These are phyloP conservation scores for Caenorhabditis afra DNA, from an alignment of 2,888 invertebrate species.

Conservation along the genomic window DNA sequence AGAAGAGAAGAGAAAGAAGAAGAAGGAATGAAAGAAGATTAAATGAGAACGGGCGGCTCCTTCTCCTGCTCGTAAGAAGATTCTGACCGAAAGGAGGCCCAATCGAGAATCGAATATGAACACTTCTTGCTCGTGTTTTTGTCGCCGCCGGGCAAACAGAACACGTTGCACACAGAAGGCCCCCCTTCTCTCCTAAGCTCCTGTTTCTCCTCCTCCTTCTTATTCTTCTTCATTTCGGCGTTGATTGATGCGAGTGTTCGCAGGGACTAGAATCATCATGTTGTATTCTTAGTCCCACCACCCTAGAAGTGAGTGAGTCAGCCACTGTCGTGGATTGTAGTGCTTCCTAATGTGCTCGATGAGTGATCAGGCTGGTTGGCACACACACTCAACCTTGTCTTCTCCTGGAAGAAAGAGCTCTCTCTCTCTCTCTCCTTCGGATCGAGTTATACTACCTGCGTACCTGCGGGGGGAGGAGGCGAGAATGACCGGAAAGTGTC, in stretches of 20 bases:
- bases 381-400: too few species aligned
- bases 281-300: too few species aligned
- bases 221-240: neutral
- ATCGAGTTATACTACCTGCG: too few species aligned
- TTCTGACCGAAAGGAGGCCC: slow-evolving; percentile 12
- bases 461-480: too few species aligned
- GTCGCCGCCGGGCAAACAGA: slow-evolving; percentile 32
- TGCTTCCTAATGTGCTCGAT: too few species aligned
- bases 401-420: too few species aligned
- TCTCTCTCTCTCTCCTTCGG: too few species aligned
- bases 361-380: too few species aligned
- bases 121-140: slow-evolving; percentile 47
- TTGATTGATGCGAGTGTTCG: too few species aligned
- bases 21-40: slow-evolving; percentile 9
- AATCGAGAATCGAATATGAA: slow-evolving; percentile 47
- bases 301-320: slow-evolving; percentile 12
- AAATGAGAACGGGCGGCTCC: neutral
- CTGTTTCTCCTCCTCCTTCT: neutral
- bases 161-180: slow-evolving; percentile 17
- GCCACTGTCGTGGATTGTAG: too few species aligned
- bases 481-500: too few species aligned
- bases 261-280: too few species aligned
- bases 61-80: slow-evolving; percentile 3
- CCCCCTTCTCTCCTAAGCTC: neutral
- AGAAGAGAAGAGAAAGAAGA: neutral